Percentiles rank a stretch among this genome's conserved stretches.
Evolutionary conservation across 2,797 vertebrate species (phyloP).

Genomic region (Protonibea diacanthus): DNA sequence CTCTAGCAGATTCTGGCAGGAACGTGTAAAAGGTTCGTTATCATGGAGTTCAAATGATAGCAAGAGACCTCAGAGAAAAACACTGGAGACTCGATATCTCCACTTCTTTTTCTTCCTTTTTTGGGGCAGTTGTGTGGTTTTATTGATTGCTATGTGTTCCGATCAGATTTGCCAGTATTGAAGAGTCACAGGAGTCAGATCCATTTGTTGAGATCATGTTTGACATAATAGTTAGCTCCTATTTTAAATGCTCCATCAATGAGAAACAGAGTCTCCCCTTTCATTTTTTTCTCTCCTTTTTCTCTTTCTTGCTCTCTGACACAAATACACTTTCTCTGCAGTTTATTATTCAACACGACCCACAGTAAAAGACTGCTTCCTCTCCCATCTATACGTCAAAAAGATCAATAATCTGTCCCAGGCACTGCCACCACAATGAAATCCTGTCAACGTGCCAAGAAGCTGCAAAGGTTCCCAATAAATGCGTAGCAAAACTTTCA

Average conservation of each 20-base stretch:
- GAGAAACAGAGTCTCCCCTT: conserved; percentile 63
- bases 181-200: conserved; percentile 64
- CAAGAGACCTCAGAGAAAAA: conserved; percentile 47
- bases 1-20: conserved; percentile 64
- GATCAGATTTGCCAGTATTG: conserved; percentile 69
- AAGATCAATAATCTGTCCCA: conserved; percentile 76
- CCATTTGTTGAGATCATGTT: conserved; percentile 75
- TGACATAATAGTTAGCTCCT: conserved; percentile 71
- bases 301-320: conserved; percentile 34
- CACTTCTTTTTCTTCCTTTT: conserved; percentile 69
- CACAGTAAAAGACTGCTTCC: conserved; percentile 64
- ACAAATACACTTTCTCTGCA: conserved; percentile 64
- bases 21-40: conserved; percentile 67
- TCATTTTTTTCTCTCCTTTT: conserved; percentile 30
- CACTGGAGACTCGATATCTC: conserved; percentile 44
- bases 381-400: conserved; percentile 75
- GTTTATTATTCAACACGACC: conserved; percentile 74
- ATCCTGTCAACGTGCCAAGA: conserved; percentile 75
- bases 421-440: conserved; percentile 77
- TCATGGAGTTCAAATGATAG: conserved; percentile 68
- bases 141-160: conserved; percentile 59
- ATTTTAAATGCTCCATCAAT: conserved; percentile 68
- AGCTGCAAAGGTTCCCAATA: conserved; percentile 85
- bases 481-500: conserved; percentile 87
- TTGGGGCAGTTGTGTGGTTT: conserved; percentile 57